A percentile compares a stretch with the other conserved stretches of the same genome.
Conservation (phyloP, 2,113 vertebrate genomes). For the Otolemur garnettii region DNA sequence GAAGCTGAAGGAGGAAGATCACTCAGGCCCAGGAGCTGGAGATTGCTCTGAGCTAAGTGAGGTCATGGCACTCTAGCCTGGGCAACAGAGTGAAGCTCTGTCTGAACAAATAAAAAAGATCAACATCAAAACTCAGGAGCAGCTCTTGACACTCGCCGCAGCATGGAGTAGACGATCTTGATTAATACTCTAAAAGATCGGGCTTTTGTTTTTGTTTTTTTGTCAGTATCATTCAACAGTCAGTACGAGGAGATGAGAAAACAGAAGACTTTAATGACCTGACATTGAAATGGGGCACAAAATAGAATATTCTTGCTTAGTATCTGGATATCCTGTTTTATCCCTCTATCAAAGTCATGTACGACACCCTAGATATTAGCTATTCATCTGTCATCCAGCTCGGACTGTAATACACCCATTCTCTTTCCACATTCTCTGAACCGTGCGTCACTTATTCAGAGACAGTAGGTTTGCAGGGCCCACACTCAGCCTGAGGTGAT, state of each 20-base stretch:
- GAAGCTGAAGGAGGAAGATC: too few species aligned
- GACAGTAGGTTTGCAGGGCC: not conserved
- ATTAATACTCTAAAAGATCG: not conserved
- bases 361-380: constrained; percentile 9
- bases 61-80: too few species aligned
- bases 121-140: too few species aligned
- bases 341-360: not conserved
- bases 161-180: not conserved
- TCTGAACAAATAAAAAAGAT: too few species aligned
- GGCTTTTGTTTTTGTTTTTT: not conserved
- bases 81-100: too few species aligned
- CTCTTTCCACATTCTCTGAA: constrained; percentile 26
- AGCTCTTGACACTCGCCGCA: not conserved
- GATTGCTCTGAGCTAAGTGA: too few species aligned
- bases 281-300: not conserved
- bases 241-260: not conserved
- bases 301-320: not conserved
- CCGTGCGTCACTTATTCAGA: constrained; percentile 49
- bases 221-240: not conserved
- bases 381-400: not conserved
- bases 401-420: not conserved
- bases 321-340: not conserved
- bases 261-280: not conserved
- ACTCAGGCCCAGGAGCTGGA: too few species aligned
- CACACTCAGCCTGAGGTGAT: constrained; percentile 28